A percentile compares a stretch with the other conserved stretches of the same genome.
Conservation (phyloP, 1,140 invertebrate genomes). For the Drosophila miranda region DNA sequence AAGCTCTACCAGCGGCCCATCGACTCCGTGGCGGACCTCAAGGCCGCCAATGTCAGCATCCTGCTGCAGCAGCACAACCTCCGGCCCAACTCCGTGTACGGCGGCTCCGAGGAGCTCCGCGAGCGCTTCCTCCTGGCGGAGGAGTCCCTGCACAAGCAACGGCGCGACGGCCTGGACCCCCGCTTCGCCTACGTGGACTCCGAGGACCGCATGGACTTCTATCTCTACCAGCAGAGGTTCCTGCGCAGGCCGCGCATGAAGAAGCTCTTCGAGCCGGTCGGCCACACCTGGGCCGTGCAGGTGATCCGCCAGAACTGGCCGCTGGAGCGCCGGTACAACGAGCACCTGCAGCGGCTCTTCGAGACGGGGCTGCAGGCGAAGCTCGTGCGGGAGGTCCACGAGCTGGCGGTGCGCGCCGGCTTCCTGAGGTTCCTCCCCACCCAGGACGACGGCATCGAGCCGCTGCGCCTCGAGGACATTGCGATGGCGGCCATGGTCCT, state of each 20-base stretch:
- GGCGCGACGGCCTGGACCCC: slow-evolving; percentile 19
- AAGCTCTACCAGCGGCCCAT: slow-evolving; percentile 41
- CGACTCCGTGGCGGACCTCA: slow-evolving; percentile 38
- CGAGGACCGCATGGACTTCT: slow-evolving; percentile 47
- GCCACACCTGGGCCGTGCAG: slow-evolving; percentile 49
- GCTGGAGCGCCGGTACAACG: slow-evolving; percentile 29
- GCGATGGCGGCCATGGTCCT: slow-evolving; percentile 50
- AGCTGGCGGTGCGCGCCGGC: slow-evolving; percentile 35
- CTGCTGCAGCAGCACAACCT: slow-evolving; percentile 25
- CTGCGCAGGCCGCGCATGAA: slow-evolving; percentile 35
- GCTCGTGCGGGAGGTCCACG: slow-evolving; percentile 39
- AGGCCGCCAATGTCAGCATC: slow-evolving; percentile 39
- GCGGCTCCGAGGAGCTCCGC: slow-evolving; percentile 28
- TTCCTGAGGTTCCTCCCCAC: slow-evolving; percentile 45
- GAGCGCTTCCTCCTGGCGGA: slow-evolving; percentile 31
- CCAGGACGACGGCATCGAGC: slow-evolving; percentile 30
- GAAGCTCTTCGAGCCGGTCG: slow-evolving; percentile 34
- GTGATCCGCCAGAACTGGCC: slow-evolving; percentile 45
- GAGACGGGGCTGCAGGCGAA: slow-evolving; percentile 41
- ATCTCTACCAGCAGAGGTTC: slow-evolving; percentile 46
- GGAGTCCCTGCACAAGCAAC: slow-evolving; percentile 6
- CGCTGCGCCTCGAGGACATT: slow-evolving; percentile 34
- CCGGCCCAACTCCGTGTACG: slow-evolving; percentile 21
- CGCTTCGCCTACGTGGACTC: slow-evolving; percentile 44
- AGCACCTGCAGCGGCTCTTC: slow-evolving; percentile 32